A percentile compares a stretch with the other conserved stretches of the same genome.
Evolutionary conservation across 23 tunicate species (phyloP).

Genomic region (Pegea sp.): DNA sequence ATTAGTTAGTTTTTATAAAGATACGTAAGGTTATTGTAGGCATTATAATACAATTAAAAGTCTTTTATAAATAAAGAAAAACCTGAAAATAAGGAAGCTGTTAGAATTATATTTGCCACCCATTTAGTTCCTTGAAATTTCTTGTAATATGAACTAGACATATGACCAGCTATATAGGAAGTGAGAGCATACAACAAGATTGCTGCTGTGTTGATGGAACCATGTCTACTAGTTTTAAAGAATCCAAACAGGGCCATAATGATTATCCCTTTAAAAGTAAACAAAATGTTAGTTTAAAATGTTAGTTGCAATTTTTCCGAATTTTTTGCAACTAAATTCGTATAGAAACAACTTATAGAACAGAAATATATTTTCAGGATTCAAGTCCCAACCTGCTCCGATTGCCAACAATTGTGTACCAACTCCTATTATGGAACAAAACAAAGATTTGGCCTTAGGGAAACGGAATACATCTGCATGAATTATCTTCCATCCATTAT

Average conservation of each 20-base stretch:
- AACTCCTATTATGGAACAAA: conserved; percentile 69
- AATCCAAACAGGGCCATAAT: conserved; percentile 85
- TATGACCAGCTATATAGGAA: conserved; percentile 82
- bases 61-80: not conserved
- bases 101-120: conserved; percentile 86
- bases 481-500: conserved; percentile 88
- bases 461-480: conserved; percentile 89
- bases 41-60: not conserved
- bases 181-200: conserved; percentile 89
- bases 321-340: no score
- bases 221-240: conserved; percentile 78
- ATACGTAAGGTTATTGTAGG: not conserved
- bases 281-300: no score
- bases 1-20: no score
- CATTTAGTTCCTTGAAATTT: conserved; percentile 84
- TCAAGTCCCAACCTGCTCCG: conserved; percentile 46
- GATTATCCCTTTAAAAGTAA: conserved; percentile 38
- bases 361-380: no score
- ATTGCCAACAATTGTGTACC: conserved; percentile 68
- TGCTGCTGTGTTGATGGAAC: conserved; percentile 91
- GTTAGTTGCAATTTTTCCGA: no score
- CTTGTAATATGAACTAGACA: conserved; percentile 85
- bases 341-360: no score
- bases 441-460: conserved; percentile 46
- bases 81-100: conserved; percentile 83